A percentile compares a stretch with the other conserved stretches of the same genome.
Conservation (phyloP, 2,888 invertebrate genomes). For the Hemicrepidius hirtus region DNA sequence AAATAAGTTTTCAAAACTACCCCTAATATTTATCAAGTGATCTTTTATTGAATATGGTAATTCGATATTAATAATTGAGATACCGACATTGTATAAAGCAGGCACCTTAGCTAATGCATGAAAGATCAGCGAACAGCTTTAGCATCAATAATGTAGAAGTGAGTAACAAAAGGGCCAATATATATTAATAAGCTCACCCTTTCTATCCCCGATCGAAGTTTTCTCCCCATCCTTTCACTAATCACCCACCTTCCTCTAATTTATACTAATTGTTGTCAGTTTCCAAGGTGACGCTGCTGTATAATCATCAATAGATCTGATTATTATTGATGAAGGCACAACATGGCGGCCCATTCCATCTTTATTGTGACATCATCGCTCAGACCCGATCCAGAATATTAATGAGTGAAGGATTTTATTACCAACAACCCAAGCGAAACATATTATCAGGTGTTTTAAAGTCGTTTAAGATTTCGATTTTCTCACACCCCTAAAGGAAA, state of each 20-base stretch:
- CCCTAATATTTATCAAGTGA: background rate
- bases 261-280: conserved; percentile 72
- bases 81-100: conserved; percentile 17
- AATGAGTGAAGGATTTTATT: conserved; percentile 24
- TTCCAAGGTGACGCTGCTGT: conserved; percentile 69
- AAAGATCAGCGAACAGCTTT: conserved; percentile 39
- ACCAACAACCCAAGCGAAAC: too few species aligned
- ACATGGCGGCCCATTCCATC: conserved; percentile 45
- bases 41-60: background rate
- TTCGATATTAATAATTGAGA: background rate
- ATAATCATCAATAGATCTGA: conserved; percentile 72
- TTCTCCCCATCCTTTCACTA: conserved; percentile 58
- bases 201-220: conserved; percentile 63
- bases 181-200: conserved; percentile 66
- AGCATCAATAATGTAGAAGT: conserved; percentile 46
- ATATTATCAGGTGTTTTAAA: conserved; percentile 35
- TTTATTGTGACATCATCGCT: conserved; percentile 24
- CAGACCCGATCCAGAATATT: conserved; percentile 20
- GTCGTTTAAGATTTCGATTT: conserved; percentile 28
- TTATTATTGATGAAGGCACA: conserved; percentile 70
- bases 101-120: conserved; percentile 25
- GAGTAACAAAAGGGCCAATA: conserved; percentile 63
- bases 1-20: too few species aligned
- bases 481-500: conserved; percentile 23
- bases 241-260: conserved; percentile 63